phyloP scores from a whole-genome alignment of 2,888 invertebrate species.

The Machimus rusticus region DNA sequence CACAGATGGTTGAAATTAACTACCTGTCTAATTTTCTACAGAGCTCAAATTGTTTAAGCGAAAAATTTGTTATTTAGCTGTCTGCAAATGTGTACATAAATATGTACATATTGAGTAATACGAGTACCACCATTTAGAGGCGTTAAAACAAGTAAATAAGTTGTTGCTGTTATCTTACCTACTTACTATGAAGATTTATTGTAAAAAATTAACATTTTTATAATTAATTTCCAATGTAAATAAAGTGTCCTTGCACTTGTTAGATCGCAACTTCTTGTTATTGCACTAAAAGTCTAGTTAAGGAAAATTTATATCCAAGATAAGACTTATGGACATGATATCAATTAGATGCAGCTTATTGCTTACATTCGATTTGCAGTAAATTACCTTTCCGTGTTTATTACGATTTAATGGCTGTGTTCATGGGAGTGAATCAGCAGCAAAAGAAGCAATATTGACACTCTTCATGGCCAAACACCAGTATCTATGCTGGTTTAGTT shows the following conservation, averaged over 20 bases:
- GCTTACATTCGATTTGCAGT: not conserved
- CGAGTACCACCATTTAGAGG: not conserved
- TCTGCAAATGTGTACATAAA: not conserved
- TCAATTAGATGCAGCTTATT: not conserved
- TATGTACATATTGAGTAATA: not conserved
- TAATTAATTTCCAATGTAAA: not conserved
- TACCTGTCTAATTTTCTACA: not conserved
- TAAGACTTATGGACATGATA: not conserved
- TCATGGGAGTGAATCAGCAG: not conserved
- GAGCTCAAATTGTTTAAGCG: not conserved
- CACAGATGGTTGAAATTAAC: not conserved
- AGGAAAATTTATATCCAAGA: not conserved
- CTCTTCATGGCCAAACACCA: not conserved
- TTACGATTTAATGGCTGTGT: not conserved
- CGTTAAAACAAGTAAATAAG: not conserved
- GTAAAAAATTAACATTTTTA: not conserved
- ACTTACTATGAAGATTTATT: not conserved
- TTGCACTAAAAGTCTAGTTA: not conserved
- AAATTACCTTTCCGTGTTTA: not conserved
- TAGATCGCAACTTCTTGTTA: not conserved
- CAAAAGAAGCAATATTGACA: not conserved
- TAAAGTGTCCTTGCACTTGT: not conserved
- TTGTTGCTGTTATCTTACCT: not conserved
- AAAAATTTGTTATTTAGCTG: not conserved
- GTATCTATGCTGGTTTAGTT: not conserved